Evolutionary conservation across 1,140 invertebrate genomes (phyloP).

Genomic region (Holotrichia oblita): DNA sequence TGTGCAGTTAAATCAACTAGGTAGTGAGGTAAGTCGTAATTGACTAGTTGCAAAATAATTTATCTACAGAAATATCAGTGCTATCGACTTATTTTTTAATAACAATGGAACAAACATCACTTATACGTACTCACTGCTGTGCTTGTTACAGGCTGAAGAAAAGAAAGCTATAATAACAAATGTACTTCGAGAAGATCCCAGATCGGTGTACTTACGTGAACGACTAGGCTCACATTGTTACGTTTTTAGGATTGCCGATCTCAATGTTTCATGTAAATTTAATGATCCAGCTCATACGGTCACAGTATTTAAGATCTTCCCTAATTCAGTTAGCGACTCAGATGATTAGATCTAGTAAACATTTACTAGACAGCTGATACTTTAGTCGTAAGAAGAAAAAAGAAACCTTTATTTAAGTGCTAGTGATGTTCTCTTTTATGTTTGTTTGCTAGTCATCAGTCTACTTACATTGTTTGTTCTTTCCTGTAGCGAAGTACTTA

Average conservation of each 20-base stretch:
- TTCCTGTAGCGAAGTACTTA: conserved; percentile 1
- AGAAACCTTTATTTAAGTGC: conserved; percentile 10
- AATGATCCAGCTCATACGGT: conserved; percentile 72
- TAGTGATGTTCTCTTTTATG: conserved; percentile 18
- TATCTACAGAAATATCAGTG: too few relatives aligned
- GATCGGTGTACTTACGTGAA: conserved; percentile 84
- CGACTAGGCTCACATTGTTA: conserved; percentile 81
- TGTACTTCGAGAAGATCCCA: conserved; percentile 83
- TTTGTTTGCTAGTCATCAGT: conserved; percentile 25
- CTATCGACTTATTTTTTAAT: not conserved
- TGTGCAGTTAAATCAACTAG: conserved; percentile 69
- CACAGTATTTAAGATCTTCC: conserved; percentile 69
- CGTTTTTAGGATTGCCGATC: conserved; percentile 79
- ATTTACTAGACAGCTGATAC: not conserved
- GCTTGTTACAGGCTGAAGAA: conserved; percentile 59
- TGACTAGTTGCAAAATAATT: not conserved
- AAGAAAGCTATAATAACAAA: conserved; percentile 73
- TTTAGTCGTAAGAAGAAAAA: conserved; percentile 1
- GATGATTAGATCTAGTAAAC: conserved; percentile 37
- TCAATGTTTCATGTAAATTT: conserved; percentile 84
- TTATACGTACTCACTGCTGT: not conserved
- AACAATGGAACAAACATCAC: not conserved
- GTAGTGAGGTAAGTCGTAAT: conserved; percentile 56
- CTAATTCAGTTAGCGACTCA: conserved; percentile 45
- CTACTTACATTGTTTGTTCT: conserved; percentile 3